Base-by-base conservation (phyloP, 2,888 invertebrate genomes). In the Drosophila leonis region DNA sequence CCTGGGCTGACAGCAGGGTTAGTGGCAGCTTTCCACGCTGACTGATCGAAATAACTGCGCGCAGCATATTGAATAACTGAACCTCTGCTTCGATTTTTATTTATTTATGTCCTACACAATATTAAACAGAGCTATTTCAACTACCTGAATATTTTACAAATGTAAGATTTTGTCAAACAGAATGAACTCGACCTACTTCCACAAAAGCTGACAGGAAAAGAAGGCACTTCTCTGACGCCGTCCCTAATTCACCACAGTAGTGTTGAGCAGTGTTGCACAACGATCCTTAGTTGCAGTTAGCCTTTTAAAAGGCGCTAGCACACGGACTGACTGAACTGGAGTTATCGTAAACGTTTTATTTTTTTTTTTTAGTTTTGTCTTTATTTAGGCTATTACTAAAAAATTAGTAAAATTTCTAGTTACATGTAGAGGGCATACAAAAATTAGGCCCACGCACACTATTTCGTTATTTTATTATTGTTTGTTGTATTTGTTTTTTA, bases 331-430 rank as follows among this genome's bases (percentile, higher is more conserved):
- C 10, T 10, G 5, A 15, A 20, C n/a, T 41, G 4, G 6, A 8
- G 7, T 31, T 41, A 1, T 46, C 9, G 3, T 0, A 27, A n/a
- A 20, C 20, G 33, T 69, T 56, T 24, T 24, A 2, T 24, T 74
- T 70, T 66, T 57, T 48, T 18, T 29, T 27, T 29, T 54, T n/a
- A 27, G 62, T 55, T 72, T 70, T 67, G 55, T 75, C 71, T 82
- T 88, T 85, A 73, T 85, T 84, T 79, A 79, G 46, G 56, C 86
- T 84, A 78, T 77, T 83, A 84, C 86, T 84, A 88, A 88, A 42
- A 65, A 75, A 88, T 88, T 85, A 88, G 88, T 84, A 84, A 79
- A 81, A 79, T 80, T 73, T 72, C 84, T 84, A 84, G 72, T 88
- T 85, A 84, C 67, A 77, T 65, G 56, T 78, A 88, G 54, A 63